Base-by-base conservation (phyloP, 2,888 invertebrate species). In the Falcaria lacertinaria region DNA sequence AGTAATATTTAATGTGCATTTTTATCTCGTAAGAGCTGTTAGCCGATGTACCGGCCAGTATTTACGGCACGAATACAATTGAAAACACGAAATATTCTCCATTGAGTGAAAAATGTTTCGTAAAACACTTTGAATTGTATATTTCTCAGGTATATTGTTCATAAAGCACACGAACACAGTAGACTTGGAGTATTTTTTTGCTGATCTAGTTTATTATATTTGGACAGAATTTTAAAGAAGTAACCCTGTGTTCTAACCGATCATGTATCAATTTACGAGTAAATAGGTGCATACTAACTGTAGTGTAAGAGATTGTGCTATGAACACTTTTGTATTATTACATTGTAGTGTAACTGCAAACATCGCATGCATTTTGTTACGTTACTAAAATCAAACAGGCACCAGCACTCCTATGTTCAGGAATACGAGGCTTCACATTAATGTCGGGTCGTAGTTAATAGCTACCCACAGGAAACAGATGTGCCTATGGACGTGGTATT, bases 31-130 rank as follows among this genome's bases (percentile, higher is more conserved):
- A 76, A 79, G 73, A 66, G 76, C 76, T 69, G 72, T 70, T 70
- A 71, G 80, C 84, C 84, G 84, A 78, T 64, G 70, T 76, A 81
- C 80, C 81, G 82, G 84, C 84, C 84, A 83, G 55, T 80, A 75
- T 75, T 69, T 73, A 74, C 65, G 69, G 69, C 72, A 77, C 67
- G 50, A 71, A 62, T 66, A 67, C 60, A 66, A 63, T 69, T 67
- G 60, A 58, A 57, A 54, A 56, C 52, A 64, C 47, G 47, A 58
- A 48, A 60, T 60, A 57, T 66, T 69, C 72, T 67, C 59, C 50
- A 60, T 69, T 73, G 65, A 65, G 72, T 67, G 60, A 60, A 74
- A 54, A 73, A 8, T 73, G 65, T 71, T 75, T 54, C 52, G 54
- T 68, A 54, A 46, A 66, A 78, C 80, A 76, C 80, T 83, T 80